Conservation (phyloP, 2,888 invertebrate genomes). For the Imbricaverruca yamaguchii region DNA sequence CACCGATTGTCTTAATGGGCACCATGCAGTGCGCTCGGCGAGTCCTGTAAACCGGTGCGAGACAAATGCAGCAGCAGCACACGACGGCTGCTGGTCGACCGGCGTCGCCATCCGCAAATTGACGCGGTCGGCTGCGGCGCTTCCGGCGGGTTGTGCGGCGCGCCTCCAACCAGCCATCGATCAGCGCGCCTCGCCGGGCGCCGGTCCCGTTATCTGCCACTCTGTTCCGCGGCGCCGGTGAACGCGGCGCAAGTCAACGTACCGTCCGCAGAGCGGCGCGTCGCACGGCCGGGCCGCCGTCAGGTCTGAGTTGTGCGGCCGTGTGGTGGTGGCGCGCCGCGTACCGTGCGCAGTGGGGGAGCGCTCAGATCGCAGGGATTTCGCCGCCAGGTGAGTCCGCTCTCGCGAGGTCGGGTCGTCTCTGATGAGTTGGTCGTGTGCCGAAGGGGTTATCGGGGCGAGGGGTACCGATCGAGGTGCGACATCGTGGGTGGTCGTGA, state of each 20-base stretch:
- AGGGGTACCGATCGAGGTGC: no score
- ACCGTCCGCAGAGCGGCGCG: neutral
- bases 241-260: slow-evolving; percentile 10
- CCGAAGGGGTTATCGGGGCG: neutral
- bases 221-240: slow-evolving; percentile 15
- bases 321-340: neutral
- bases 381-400: neutral
- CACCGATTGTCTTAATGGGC: no score
- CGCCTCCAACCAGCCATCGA: neutral
- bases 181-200: neutral
- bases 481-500: no score
- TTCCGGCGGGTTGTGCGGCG: neutral
- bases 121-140: neutral
- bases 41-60: no score
- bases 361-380: neutral
- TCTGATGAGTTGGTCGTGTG: neutral
- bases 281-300: neutral
- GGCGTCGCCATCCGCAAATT: no score
- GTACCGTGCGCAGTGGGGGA: neutral
- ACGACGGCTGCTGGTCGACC: no score
- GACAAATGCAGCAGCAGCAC: no score
- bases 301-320: neutral
- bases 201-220: slow-evolving; percentile 12
- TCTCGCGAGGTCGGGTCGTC: neutral
- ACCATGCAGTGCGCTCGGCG: no score